These are phyloP conservation scores for Pipa parva DNA, from an alignment of 2,113 vertebrate species.

Conservation along the genomic window DNA sequence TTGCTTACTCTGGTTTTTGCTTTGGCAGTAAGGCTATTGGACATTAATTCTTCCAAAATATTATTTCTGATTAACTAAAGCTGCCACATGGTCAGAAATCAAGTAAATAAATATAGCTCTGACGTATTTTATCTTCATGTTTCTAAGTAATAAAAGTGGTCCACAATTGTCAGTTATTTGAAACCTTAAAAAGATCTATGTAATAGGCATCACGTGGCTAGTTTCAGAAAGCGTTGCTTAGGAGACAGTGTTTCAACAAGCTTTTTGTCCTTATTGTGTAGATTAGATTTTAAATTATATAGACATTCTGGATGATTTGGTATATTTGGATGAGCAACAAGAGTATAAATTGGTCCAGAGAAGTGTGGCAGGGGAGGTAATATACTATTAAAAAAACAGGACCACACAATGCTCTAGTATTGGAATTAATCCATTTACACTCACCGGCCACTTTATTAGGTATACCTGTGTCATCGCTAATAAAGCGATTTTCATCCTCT, in stretches of 20 bases:
- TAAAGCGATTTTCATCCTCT: too few species aligned
- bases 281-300: not conserved
- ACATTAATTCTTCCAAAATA: not conserved
- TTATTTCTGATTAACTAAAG: not conserved
- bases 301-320: not conserved
- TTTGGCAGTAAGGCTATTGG: too few species aligned
- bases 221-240: conserved; percentile 14
- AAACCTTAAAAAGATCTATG: not conserved
- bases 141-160: not conserved
- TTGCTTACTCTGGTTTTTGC: too few species aligned
- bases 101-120: not conserved
- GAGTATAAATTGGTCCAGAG: too few species aligned
- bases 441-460: too few species aligned
- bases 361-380: too few species aligned
- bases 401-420: too few species aligned
- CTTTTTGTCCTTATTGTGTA: too few species aligned
- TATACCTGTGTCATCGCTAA: too few species aligned
- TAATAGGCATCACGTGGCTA: not conserved
- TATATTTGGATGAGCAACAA: not conserved
- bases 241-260: conserved; percentile 5
- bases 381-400: too few species aligned
- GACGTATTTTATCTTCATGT: not conserved
- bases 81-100: not conserved
- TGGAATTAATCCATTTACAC: too few species aligned
- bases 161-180: conserved; percentile 4